Evolutionary conservation across 1,140 invertebrate species (phyloP).

Genomic region (Bombus balteatus): DNA sequence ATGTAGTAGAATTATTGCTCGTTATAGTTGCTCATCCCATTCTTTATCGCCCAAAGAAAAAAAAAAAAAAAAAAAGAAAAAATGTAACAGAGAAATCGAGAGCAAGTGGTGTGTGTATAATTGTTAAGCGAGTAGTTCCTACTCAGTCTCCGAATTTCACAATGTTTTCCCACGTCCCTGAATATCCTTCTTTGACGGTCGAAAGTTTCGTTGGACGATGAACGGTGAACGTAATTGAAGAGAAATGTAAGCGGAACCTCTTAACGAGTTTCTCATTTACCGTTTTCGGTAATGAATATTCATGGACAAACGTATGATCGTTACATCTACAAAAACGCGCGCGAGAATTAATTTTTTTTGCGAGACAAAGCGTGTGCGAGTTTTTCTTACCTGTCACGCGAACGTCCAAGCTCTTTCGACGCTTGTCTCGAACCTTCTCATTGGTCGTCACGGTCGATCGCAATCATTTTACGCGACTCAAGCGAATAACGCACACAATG

Average conservation of each 20-base stretch:
- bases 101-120: background rate
- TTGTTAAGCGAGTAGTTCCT: conserved; percentile 36
- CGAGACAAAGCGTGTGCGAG: background rate
- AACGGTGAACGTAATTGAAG: background rate
- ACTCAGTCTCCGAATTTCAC: conserved; percentile 14
- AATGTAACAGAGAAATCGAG: background rate
- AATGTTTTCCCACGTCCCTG: background rate
- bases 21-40: conserved; percentile 52
- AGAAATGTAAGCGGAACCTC: background rate
- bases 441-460: no score
- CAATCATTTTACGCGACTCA: background rate
- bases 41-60: conserved; percentile 24
- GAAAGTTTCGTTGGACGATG: background rate
- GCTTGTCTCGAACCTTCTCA: background rate
- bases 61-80: background rate
- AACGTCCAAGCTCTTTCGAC: background rate
- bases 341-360: background rate
- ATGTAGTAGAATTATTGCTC: conserved; percentile 47
- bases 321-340: background rate
- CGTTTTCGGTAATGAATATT: conserved; percentile 26
- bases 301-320: background rate
- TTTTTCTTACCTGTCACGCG: background rate
- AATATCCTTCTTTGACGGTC: background rate
- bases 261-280: background rate
- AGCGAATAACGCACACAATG: conserved; percentile 14